phyloP scores from a whole-genome alignment of 2,888 invertebrate species.

The Caenorhabditis sp. region DNA sequence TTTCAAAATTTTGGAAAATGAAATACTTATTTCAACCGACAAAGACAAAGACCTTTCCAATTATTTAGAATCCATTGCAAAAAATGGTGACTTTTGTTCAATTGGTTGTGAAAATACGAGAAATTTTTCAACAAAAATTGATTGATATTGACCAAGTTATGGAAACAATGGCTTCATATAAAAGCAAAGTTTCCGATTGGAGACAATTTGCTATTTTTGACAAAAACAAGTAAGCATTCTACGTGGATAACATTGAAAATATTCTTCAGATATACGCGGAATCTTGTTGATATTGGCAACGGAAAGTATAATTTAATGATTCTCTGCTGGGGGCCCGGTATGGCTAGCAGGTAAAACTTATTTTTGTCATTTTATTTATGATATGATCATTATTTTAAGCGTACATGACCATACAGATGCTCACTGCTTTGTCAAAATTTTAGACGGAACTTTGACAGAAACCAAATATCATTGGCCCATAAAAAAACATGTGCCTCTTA shows the following conservation, averaged over 20 bases:
- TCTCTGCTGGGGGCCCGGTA: conserved; percentile 97
- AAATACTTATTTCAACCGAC: too few species aligned
- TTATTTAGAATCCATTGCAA: too few species aligned
- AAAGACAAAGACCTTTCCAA: too few species aligned
- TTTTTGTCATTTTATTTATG: too few species aligned
- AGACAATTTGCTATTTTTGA: conserved; percentile 95
- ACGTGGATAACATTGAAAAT: too few species aligned
- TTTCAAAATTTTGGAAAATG: too few species aligned
- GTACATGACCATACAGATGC: conserved; percentile 97
- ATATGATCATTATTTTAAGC: conserved; percentile 86
- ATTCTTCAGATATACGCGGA: conserved; percentile 91
- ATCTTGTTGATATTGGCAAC: conserved; percentile 96
- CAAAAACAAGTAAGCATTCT: conserved; percentile 86
- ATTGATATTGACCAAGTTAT: conserved; percentile 95
- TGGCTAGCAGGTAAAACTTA: conserved; percentile 87
- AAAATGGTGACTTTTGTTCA: conserved; percentile 68
- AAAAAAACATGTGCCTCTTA: conserved; percentile 85
- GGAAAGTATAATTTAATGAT: conserved; percentile 98
- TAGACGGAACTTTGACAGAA: conserved; percentile 91
- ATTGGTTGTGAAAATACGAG: conserved; percentile 73
- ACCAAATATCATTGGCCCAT: conserved; percentile 91
- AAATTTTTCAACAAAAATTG: conserved; percentile 86
- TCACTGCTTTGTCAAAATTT: conserved; percentile 96
- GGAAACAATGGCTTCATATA: conserved; percentile 89
- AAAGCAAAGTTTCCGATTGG: conserved; percentile 94